A percentile compares a stretch with the other conserved stretches of the same genome.
Evolutionary conservation across 2,888 invertebrate genomes (phyloP).

Genomic region (Rutpela maculata): DNA sequence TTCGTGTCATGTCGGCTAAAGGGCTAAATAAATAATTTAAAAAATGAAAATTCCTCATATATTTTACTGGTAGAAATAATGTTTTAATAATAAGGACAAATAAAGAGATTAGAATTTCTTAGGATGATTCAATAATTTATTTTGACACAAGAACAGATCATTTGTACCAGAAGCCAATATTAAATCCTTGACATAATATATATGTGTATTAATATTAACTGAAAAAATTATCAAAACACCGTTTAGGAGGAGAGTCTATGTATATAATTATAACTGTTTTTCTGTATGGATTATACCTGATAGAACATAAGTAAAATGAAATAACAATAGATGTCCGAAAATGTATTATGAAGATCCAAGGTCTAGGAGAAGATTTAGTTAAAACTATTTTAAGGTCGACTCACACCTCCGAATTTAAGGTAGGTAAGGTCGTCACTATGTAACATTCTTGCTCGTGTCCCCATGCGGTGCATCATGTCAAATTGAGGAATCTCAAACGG

Average conservation of each 20-base stretch:
- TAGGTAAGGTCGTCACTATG: conserved; percentile 14
- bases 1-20: too few species aligned
- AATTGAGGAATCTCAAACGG: not conserved
- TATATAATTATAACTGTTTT: not conserved
- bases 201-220: conserved; percentile 12
- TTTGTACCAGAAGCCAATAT: not conserved
- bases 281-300: not conserved
- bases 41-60: too few species aligned
- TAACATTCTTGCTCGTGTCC: conserved; percentile 13
- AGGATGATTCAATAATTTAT: not conserved
- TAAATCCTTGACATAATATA: conserved; percentile 22
- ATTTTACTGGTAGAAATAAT: too few species aligned
- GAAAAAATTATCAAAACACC: not conserved
- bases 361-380: conserved; percentile 35
- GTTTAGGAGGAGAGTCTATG: conserved; percentile 4
- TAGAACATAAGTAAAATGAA: conserved; percentile 3
- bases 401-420: conserved; percentile 32
- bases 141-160: not conserved
- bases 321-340: conserved; percentile 8
- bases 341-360: conserved; percentile 24
- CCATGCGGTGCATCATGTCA: conserved; percentile 6
- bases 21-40: too few species aligned
- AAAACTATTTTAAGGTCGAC: conserved; percentile 34
- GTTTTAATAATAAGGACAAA: too few species aligned
- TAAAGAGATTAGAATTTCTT: not conserved